Conservation (phyloP, 2,888 invertebrate genomes). For the Zygothrica quintamaculata region DNA sequence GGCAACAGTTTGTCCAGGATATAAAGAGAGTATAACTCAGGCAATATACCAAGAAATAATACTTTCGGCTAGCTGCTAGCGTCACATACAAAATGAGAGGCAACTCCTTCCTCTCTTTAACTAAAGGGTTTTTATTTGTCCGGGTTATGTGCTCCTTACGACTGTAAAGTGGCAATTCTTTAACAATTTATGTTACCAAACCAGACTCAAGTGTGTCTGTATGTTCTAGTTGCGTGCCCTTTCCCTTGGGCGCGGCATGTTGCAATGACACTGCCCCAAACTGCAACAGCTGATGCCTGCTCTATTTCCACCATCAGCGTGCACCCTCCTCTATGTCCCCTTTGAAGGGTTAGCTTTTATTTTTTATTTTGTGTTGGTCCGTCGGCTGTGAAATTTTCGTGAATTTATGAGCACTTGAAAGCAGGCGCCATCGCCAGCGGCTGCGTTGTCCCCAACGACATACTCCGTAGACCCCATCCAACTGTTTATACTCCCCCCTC, state of each 20-base stretch:
- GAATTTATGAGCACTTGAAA: constrained; percentile 82
- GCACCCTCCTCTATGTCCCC: constrained; percentile 4
- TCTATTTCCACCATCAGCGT: constrained; percentile 1
- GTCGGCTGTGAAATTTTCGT: constrained; percentile 79
- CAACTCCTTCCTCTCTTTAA: neutral
- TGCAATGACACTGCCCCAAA: constrained; percentile 7
- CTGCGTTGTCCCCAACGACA: constrained; percentile 52
- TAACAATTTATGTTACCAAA: constrained; percentile 79
- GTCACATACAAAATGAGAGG: constrained; percentile 1
- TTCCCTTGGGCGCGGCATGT: neutral
- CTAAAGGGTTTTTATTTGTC: constrained; percentile 65
- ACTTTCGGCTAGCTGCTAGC: no score
- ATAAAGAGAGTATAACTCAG: no score
- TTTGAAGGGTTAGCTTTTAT: constrained; percentile 62
- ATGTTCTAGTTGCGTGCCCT: neutral
- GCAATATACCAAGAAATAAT: no score
- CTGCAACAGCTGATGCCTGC: constrained; percentile 71
- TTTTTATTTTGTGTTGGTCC: constrained; percentile 68
- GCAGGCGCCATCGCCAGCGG: constrained; percentile 70
- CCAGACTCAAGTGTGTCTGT: constrained; percentile 69
- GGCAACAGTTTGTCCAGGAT: no score
- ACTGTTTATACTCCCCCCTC: constrained; percentile 2
- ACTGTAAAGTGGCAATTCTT: constrained; percentile 81
- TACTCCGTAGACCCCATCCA: constrained; percentile 7
- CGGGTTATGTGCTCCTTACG: constrained; percentile 77